These are phyloP conservation scores for Empis livida DNA, from an alignment of 2,888 invertebrate species.

Conservation along the genomic window DNA sequence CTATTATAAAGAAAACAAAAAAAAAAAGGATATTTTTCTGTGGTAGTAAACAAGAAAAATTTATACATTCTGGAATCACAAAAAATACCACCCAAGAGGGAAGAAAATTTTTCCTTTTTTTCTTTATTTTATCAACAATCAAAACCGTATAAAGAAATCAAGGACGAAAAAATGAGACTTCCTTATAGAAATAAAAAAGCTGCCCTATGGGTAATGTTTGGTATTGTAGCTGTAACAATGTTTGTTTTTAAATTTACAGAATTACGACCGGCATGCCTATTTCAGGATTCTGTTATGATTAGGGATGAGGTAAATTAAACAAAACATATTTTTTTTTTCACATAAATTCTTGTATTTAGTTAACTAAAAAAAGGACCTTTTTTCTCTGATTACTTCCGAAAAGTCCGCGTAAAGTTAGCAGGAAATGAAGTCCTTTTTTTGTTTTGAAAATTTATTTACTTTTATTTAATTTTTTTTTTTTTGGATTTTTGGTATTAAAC, in stretches of 20 bases:
- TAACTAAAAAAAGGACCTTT: too few relatives aligned
- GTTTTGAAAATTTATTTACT: not conserved
- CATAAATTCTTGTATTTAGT: not conserved
- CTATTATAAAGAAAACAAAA: too few relatives aligned
- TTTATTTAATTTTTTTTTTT: conserved; percentile 1
- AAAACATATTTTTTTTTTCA: not conserved
- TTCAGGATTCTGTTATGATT: conserved; percentile 28
- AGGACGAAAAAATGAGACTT: conserved; percentile 27
- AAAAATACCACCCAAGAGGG: too few relatives aligned
- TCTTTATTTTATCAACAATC: too few relatives aligned
- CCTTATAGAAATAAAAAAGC: conserved; percentile 34
- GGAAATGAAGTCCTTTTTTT: too few relatives aligned
- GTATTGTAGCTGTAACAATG: conserved; percentile 33
- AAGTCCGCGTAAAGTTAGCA: too few relatives aligned
- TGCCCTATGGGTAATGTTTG: conserved; percentile 32
- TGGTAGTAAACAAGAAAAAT: too few relatives aligned
- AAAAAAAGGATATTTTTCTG: too few relatives aligned
- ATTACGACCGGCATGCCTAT: conserved; percentile 33
- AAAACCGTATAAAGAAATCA: not conserved
- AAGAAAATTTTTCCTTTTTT: too few relatives aligned
- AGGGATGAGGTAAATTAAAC: conserved; percentile 30
- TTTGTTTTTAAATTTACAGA: conserved; percentile 36
- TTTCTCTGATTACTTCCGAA: too few relatives aligned
- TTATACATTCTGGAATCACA: too few relatives aligned
- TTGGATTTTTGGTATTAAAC: not conserved